Percentiles rank a stretch among this genome's conserved stretches.
phyloP scores from a whole-genome alignment of 1,140 invertebrate genomes.

The Calosoma granatense region DNA sequence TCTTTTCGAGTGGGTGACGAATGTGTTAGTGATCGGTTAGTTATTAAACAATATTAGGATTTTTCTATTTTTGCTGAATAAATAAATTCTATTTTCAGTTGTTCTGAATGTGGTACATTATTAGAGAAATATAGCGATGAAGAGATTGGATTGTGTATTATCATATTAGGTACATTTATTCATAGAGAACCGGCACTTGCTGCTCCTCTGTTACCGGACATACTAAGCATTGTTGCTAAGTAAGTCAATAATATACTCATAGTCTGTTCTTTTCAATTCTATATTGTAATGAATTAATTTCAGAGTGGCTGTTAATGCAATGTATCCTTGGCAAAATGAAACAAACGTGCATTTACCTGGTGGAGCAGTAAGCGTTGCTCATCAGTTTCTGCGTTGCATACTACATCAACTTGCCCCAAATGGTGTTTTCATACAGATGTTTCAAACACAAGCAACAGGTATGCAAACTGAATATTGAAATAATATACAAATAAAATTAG shows the following conservation, averaged over 20 bases:
- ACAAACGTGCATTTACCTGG: constrained; percentile 79
- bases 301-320: constrained; percentile 63
- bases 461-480: constrained; percentile 14
- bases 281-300: constrained; percentile 17
- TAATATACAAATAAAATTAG: constrained; percentile 15
- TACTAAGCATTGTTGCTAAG: constrained; percentile 80
- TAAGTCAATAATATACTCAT: constrained; percentile 32
- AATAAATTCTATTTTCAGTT: constrained; percentile 35
- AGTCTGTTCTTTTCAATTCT: neutral
- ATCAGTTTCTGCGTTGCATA: constrained; percentile 93
- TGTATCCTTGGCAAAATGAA: constrained; percentile 87
- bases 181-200: constrained; percentile 90
- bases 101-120: constrained; percentile 69
- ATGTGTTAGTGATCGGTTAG: constrained; percentile 51
- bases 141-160: constrained; percentile 89
- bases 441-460: constrained; percentile 81
- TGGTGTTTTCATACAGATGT: constrained; percentile 93
- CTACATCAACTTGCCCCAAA: constrained; percentile 93
- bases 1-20: constrained; percentile 59
- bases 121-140: constrained; percentile 95
- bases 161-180: constrained; percentile 89
- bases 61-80: constrained; percentile 7
- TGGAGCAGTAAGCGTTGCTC: constrained; percentile 82
- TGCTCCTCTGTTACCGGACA: constrained; percentile 84
- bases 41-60: too few relatives aligned